phyloP scores from a whole-genome alignment of 1,140 invertebrate genomes.

The Hyphantria cunea region DNA sequence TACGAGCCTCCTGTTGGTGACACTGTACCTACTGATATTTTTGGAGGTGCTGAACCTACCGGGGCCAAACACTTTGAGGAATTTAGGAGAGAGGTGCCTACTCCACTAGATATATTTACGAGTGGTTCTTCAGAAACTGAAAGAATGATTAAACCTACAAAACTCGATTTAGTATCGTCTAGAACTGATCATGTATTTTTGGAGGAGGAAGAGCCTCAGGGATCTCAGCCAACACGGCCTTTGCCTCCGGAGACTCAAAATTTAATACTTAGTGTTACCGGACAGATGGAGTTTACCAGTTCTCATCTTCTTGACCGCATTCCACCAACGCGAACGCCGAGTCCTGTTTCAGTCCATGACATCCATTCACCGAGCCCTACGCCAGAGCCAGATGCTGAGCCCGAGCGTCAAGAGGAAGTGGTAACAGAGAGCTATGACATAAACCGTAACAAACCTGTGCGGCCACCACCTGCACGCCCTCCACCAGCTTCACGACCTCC shows the following conservation, averaged over 20 bases:
- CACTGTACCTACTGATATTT: slow-evolving; percentile 71
- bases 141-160: slow-evolving; percentile 60
- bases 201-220: slow-evolving; percentile 36
- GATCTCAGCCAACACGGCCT: slow-evolving; percentile 83
- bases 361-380: slow-evolving; percentile 92
- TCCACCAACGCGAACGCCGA: slow-evolving; percentile 90
- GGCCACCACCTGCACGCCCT: slow-evolving; percentile 61
- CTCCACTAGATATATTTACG: slow-evolving; percentile 51
- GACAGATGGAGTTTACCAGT: slow-evolving; percentile 93
- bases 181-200: slow-evolving; percentile 47
- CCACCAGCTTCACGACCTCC: slow-evolving; percentile 49
- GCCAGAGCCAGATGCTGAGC: slow-evolving; percentile 88
- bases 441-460: slow-evolving; percentile 70
- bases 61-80: slow-evolving; percentile 59
- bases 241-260: slow-evolving; percentile 88
- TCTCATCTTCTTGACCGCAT: slow-evolving; percentile 91
- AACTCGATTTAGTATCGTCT: slow-evolving; percentile 60
- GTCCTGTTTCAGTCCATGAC: slow-evolving; percentile 90
- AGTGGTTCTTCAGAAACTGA: slow-evolving; percentile 43
- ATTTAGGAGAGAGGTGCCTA: slow-evolving; percentile 34
- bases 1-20: slow-evolving; percentile 78
- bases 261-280: slow-evolving; percentile 92
- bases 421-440: slow-evolving; percentile 52
- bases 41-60: slow-evolving; percentile 60
- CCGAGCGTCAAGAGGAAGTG: slow-evolving; percentile 59